A percentile compares a stretch with the other conserved stretches of the same genome.
Conservation (phyloP, 2,888 invertebrate species). For the Hofmannophila pseudospretella region DNA sequence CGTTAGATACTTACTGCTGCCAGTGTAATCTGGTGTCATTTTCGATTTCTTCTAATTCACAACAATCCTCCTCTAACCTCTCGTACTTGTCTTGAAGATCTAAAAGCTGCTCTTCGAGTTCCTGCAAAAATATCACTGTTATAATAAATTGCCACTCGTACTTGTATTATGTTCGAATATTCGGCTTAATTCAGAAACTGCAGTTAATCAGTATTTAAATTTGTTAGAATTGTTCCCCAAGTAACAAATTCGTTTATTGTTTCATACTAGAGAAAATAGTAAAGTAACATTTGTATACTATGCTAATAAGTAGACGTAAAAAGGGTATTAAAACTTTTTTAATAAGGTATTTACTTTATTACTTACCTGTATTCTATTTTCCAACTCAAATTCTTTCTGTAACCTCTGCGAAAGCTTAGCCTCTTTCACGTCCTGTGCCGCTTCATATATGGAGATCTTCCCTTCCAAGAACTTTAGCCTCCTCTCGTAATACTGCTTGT, state of each 20-base stretch:
- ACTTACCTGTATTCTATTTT: conserved; percentile 67
- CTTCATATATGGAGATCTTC: conserved; percentile 82
- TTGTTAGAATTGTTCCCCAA: too few relatives aligned
- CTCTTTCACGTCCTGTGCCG: conserved; percentile 79
- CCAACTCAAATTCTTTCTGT: conserved; percentile 78
- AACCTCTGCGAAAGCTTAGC: conserved; percentile 79
- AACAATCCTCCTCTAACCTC: conserved; percentile 83
- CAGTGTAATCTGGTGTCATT: conserved; percentile 83
- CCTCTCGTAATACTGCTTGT: conserved; percentile 82
- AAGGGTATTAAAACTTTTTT: too few relatives aligned
- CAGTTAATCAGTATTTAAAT: too few relatives aligned
- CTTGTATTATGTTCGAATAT: not conserved
- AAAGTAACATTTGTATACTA: too few relatives aligned
- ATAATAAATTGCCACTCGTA: conserved; percentile 6
- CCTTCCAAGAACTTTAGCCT: conserved; percentile 81
- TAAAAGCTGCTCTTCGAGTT: conserved; percentile 73
- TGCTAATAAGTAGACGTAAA: too few relatives aligned
- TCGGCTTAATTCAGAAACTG: too few relatives aligned
- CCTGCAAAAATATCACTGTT: conserved; percentile 36
- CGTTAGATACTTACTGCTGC: conserved; percentile 74
- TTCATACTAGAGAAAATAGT: too few relatives aligned
- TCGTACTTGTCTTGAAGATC: conserved; percentile 80
- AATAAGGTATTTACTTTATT: too few relatives aligned
- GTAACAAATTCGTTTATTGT: too few relatives aligned
- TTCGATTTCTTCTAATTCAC: conserved; percentile 86